A percentile compares a stretch with the other conserved stretches of the same genome.
Evolutionary conservation across 2,113 vertebrate species (phyloP).

Genomic region (Hippotragus niger): DNA sequence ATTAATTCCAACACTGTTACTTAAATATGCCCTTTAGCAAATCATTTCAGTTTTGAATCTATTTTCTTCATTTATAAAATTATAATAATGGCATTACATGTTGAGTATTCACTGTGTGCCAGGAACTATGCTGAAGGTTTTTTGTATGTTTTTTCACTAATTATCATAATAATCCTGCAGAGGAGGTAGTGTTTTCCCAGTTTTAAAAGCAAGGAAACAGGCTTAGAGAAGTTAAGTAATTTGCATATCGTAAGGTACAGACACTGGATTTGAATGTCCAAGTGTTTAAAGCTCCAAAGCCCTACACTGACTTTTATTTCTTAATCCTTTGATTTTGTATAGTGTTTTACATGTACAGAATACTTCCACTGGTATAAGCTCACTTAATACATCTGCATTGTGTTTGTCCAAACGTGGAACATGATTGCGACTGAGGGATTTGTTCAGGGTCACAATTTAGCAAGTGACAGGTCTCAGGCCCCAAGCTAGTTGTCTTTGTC

Average conservation of each 20-base stretch:
- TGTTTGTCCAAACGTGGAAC: background rate
- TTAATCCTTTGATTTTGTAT: background rate
- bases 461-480: background rate
- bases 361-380: background rate
- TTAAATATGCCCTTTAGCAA: background rate
- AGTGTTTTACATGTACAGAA: background rate
- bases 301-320: background rate
- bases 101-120: background rate
- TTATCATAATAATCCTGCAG: background rate
- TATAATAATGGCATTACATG: background rate
- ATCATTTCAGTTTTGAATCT: background rate
- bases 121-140: background rate
- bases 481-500: background rate
- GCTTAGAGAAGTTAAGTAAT: background rate
- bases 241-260: background rate
- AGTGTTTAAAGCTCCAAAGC: background rate
- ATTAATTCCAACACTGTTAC: background rate
- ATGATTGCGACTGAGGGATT: background rate
- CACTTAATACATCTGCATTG: background rate
- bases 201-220: conserved; percentile 13
- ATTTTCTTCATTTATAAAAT: background rate
- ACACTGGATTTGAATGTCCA: background rate
- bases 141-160: background rate
- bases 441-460: background rate
- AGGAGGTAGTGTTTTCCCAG: background rate